These are phyloP conservation scores for Tuberolachnus salignus DNA, from an alignment of 2,888 invertebrate genomes.

Conservation along the genomic window DNA sequence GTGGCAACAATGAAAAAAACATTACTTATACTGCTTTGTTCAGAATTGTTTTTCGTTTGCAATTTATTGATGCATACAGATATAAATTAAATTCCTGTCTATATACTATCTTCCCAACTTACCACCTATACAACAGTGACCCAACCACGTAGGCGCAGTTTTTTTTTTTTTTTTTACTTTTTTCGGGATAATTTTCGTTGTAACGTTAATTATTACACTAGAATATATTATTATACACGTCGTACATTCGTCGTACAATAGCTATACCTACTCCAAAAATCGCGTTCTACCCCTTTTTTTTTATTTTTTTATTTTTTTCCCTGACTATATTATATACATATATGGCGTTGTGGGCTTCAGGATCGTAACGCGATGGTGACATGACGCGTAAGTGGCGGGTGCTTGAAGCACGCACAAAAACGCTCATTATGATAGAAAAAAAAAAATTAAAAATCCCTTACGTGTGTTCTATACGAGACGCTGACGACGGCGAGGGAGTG, in stretches of 20 bases:
- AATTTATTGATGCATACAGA: no score
- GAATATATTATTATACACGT: no score
- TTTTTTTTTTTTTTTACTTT: no score
- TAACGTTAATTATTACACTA: constrained; percentile 12
- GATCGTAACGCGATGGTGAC: neutral
- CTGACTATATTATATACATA: neutral
- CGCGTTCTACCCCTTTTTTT: constrained; percentile 23
- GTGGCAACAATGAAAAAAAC: no score
- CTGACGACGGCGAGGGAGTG: constrained; percentile 21
- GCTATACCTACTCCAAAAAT: constrained; percentile 25
- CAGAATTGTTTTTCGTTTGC: neutral
- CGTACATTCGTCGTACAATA: constrained; percentile 2
- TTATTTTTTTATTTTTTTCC: neutral
- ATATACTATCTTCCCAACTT: no score
- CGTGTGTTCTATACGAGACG: constrained; percentile 35
- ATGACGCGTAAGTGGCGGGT: constrained; percentile 49
- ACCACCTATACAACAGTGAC: no score
- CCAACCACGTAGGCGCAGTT: no score
- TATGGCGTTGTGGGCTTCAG: neutral
- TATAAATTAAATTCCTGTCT: no score
- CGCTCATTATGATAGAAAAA: constrained; percentile 38
- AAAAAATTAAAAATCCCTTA: constrained; percentile 45
- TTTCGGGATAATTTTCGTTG: neutral
- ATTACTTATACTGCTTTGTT: no score
- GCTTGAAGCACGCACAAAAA: constrained; percentile 49